Evolutionary conservation across 2,888 invertebrate genomes (phyloP).

Genomic region (Cheilosia vernalis): DNA sequence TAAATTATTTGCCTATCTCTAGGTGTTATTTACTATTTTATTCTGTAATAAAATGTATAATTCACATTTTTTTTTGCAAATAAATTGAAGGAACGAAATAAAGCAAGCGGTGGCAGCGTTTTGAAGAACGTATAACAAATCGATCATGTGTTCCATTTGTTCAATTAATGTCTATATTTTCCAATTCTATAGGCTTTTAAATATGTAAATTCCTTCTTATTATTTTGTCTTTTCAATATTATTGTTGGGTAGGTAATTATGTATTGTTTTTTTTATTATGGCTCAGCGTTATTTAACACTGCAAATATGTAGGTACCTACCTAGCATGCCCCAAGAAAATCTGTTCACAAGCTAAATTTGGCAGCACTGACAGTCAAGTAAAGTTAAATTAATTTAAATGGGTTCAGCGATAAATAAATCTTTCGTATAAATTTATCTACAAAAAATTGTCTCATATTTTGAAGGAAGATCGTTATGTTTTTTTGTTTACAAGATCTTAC

Average conservation of each 20-base stretch:
- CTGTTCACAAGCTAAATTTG: background rate
- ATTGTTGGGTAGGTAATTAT: background rate
- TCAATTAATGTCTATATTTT: constrained; percentile 37
- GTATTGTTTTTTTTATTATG: background rate
- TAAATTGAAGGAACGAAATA: constrained; percentile 28
- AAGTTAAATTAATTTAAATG: background rate
- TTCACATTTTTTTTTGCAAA: constrained; percentile 2
- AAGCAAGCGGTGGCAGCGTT: constrained; percentile 38
- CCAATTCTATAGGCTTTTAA: constrained; percentile 41
- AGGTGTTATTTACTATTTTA: constrained; percentile 16
- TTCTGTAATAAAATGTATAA: constrained; percentile 9
- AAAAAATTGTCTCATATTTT: too few relatives aligned
- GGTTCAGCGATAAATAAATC: too few relatives aligned
- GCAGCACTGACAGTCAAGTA: background rate
- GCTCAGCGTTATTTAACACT: background rate
- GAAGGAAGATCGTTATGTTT: too few relatives aligned
- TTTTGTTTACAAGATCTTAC: too few relatives aligned
- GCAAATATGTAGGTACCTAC: background rate
- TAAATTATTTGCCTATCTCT: constrained; percentile 22
- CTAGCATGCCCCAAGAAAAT: too few relatives aligned
- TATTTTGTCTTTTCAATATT: background rate
- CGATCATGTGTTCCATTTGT: constrained; percentile 14
- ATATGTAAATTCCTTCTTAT: constrained; percentile 36
- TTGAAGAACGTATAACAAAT: constrained; percentile 15
- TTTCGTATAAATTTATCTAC: too few relatives aligned